Conservation (phyloP, 2,797 vertebrate species). For the Oreonectes daqikongensis region DNA sequence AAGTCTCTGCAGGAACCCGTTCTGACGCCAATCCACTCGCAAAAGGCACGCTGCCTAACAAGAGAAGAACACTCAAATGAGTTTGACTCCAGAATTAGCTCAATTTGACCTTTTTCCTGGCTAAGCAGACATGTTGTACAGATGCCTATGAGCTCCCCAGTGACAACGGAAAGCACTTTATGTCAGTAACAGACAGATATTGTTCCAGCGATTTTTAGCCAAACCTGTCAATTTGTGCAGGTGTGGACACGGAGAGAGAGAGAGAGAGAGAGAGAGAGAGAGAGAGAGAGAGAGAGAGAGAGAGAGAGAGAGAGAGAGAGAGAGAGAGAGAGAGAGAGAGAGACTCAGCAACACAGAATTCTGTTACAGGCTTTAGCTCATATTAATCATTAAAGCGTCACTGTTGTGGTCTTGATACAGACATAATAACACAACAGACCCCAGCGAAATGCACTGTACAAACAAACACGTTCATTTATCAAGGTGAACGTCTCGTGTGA, state of each 20-base stretch:
- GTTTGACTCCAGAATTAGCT: conserved; percentile 38
- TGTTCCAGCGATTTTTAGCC: background rate
- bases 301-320: background rate
- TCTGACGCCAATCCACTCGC: conserved; percentile 14
- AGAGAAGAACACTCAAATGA: conserved; percentile 1
- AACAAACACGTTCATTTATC: conserved; percentile 9
- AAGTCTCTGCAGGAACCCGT: conserved; percentile 21
- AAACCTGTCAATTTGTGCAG: conserved; percentile 34
- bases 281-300: background rate
- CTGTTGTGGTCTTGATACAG: background rate
- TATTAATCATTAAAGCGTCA: conserved; percentile 20
- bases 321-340: background rate
- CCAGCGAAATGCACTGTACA: background rate
- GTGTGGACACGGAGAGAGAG: background rate
- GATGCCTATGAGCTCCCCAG: conserved; percentile 33
- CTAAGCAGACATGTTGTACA: conserved; percentile 31
- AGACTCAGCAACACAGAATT: conserved; percentile 1
- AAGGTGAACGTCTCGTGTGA: background rate
- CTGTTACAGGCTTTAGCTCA: background rate
- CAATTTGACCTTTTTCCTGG: conserved; percentile 44
- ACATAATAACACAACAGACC: background rate
- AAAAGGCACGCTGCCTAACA: conserved; percentile 19
- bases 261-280: background rate
- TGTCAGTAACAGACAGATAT: conserved; percentile 16
- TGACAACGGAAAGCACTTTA: conserved; percentile 28